A percentile compares a stretch with the other conserved stretches of the same genome.
Conservation (phyloP, 1,140 invertebrate species). For the Drosophila lacteicornis region DNA sequence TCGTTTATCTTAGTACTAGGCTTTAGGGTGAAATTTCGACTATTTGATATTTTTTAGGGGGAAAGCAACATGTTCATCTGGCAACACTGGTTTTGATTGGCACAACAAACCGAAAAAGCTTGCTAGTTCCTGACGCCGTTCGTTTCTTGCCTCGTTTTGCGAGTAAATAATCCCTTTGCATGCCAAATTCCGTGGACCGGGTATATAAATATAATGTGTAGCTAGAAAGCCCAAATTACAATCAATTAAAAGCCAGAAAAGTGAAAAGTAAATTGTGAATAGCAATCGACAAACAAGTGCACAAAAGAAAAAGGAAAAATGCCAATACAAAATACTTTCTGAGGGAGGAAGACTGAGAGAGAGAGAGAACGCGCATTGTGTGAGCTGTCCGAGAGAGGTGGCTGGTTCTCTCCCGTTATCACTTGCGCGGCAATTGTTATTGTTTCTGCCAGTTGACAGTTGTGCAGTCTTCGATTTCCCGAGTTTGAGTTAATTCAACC, state of each 20-base stretch:
- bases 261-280: conserved; percentile 13
- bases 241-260: not conserved
- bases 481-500: not conserved
- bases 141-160: conserved; percentile 45
- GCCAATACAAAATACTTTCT: conserved; percentile 62
- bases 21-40: too few relatives aligned
- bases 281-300: conserved; percentile 57
- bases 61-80: not conserved
- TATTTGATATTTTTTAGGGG: too few relatives aligned
- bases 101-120: conserved; percentile 72
- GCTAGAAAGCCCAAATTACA: not conserved
- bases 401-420: conserved; percentile 56
- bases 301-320: conserved; percentile 46
- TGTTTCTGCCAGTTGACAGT: conserved; percentile 40
- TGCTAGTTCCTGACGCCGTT: conserved; percentile 54
- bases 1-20: too few relatives aligned
- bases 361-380: conserved; percentile 8
- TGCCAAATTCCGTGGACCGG: not conserved
- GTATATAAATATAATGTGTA: not conserved
- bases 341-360: conserved; percentile 33
- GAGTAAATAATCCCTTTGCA: conserved; percentile 49
- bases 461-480: conserved; percentile 29
- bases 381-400: conserved; percentile 4
- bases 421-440: conserved; percentile 68
- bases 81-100: conserved; percentile 17